Conservation (phyloP, 1,140 invertebrate species). For the Tribolium madens region DNA sequence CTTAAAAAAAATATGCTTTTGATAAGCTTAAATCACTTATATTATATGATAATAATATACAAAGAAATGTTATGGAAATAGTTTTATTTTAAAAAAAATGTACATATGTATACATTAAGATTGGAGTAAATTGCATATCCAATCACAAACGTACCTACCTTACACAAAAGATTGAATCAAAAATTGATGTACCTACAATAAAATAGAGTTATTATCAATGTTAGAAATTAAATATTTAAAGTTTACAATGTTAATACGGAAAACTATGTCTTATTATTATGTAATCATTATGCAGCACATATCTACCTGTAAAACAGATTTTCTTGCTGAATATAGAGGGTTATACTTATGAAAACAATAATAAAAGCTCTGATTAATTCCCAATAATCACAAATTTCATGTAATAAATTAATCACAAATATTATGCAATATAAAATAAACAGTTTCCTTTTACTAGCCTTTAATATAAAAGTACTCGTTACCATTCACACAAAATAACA, state of each 20-base stretch:
- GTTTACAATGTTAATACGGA: background rate
- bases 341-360: background rate
- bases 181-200: background rate
- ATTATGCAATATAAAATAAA: no score
- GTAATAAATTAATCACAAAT: no score
- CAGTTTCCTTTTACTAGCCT: background rate
- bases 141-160: no score
- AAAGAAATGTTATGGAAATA: no score
- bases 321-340: background rate
- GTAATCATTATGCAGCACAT: no score
- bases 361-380: background rate
- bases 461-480: background rate
- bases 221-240: background rate
- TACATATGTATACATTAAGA: no score
- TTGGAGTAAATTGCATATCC: no score
- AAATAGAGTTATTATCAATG: background rate
- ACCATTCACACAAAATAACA: background rate
- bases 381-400: background rate
- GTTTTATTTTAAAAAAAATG: no score
- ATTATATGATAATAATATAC: no score
- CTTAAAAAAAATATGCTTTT: background rate
- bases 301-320: no score
- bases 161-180: background rate
- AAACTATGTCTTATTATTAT: no score
- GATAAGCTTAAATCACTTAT: no score